A percentile compares a stretch with the other conserved stretches of the same genome.
Conservation (phyloP, 37 sponge, comb jelly and placozoan species). For the Bolinopsis microptera region DNA sequence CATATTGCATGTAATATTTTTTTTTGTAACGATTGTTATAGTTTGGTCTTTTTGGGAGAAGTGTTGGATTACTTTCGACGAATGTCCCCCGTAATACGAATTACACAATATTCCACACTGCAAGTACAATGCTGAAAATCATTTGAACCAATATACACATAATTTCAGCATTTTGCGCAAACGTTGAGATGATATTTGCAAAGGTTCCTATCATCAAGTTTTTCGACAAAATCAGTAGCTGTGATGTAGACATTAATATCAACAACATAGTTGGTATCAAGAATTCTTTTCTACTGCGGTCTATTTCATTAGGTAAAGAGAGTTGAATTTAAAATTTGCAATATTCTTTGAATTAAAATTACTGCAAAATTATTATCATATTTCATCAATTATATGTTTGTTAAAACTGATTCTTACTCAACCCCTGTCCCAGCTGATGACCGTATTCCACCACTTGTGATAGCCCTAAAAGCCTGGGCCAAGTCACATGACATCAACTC, state of each 20-base stretch:
- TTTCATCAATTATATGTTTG: no score
- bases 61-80: no score
- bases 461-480: conserved; percentile 63
- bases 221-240: conserved; percentile 43
- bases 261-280: conserved; percentile 67
- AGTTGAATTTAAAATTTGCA: no score
- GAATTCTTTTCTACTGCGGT: neutral
- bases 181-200: conserved; percentile 63
- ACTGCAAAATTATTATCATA: no score
- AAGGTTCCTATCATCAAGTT: conserved; percentile 70
- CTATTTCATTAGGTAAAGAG: conserved; percentile 11
- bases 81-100: no score
- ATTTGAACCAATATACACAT: neutral
- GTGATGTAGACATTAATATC: conserved; percentile 68
- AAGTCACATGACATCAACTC: conserved; percentile 65
- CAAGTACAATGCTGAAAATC: no score
- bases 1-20: no score
- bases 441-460: conserved; percentile 58
- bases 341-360: neutral
- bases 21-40: no score
- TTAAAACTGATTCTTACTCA: no score
- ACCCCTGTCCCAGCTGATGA: conserved; percentile 66
- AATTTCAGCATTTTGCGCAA: conserved; percentile 50
- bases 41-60: no score
- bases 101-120: no score